These are phyloP conservation scores for Siniperca obscura DNA, from an alignment of 2,797 vertebrate species.

Conservation along the genomic window DNA sequence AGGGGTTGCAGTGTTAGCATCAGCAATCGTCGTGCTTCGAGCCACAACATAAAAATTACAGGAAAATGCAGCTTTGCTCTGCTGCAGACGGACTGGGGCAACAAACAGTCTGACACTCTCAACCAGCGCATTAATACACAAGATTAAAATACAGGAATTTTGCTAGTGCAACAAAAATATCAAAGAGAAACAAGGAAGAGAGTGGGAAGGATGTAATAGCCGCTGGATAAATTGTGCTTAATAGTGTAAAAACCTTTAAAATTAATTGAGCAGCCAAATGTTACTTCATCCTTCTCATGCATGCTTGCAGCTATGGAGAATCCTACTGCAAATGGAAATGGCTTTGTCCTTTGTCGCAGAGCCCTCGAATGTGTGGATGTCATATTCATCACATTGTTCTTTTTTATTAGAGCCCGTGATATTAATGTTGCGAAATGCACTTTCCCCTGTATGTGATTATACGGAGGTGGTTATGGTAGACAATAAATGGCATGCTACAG, in stretches of 20 bases:
- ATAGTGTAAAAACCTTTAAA: slow-evolving; percentile 79
- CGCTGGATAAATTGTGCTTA: slow-evolving; percentile 74
- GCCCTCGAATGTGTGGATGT: slow-evolving; percentile 40
- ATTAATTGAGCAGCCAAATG: slow-evolving; percentile 78
- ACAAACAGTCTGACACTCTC: slow-evolving; percentile 46
- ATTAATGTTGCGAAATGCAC: slow-evolving; percentile 48
- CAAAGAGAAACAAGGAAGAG: slow-evolving; percentile 61
- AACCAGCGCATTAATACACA: slow-evolving; percentile 45
- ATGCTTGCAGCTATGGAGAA: slow-evolving; percentile 62
- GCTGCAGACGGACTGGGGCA: slow-evolving; percentile 20
- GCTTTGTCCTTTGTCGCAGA: slow-evolving; percentile 56
- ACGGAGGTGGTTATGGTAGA: slow-evolving; percentile 44
- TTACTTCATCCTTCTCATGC: slow-evolving; percentile 66
- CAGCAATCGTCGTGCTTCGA: slow-evolving; percentile 23
- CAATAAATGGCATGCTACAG: slow-evolving; percentile 42
- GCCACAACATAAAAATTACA: slow-evolving; percentile 32
- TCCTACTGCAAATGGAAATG: slow-evolving; percentile 55
- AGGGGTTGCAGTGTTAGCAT: slow-evolving; percentile 5
- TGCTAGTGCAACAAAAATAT: slow-evolving; percentile 71
- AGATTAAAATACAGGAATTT: slow-evolving; percentile 61
- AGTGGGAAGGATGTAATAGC: slow-evolving; percentile 55
- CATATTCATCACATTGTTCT: slow-evolving; percentile 56
- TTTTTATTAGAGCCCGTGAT: slow-evolving; percentile 54
- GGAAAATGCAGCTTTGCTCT: slow-evolving; percentile 39
- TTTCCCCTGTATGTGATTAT: slow-evolving; percentile 29